phyloP scores from a whole-genome alignment of 2,797 vertebrate genomes.

The Enteromius thamalakanensis region DNA sequence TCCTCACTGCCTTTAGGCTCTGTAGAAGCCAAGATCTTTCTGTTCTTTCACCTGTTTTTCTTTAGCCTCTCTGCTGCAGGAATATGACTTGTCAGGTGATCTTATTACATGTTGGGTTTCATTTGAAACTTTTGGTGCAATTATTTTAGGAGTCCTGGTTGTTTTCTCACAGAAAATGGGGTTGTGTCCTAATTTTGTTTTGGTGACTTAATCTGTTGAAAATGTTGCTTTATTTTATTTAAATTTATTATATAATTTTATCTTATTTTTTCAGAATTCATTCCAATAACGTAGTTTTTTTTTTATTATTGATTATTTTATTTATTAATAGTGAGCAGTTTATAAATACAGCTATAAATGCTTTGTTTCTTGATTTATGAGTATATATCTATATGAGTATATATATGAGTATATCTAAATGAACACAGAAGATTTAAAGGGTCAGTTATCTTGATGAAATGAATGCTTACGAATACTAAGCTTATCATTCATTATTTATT shows the following conservation, averaged over 20 bases:
- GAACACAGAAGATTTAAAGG: no score
- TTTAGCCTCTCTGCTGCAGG: neutral
- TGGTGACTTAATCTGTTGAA: neutral
- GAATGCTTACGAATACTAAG: no score
- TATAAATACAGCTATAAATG: no score
- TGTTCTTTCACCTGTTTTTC: neutral
- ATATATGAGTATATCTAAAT: no score
- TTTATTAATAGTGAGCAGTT: no score
- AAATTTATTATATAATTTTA: no score
- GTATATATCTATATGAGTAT: no score
- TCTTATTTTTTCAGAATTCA: neutral
- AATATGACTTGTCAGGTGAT: neutral
- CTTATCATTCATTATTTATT: no score
- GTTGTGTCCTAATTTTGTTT: neutral
- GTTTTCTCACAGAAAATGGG: neutral
- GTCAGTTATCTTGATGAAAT: no score
- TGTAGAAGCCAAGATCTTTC: neutral
- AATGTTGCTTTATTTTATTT: neutral
- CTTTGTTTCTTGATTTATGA: no score
- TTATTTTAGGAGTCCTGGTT: neutral
- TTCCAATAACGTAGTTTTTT: neutral
- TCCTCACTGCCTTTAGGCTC: slow-evolving; percentile 17
- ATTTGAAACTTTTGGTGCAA: neutral
- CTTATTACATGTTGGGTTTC: neutral
- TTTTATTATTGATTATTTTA: no score